Evolutionary conservation across 1,140 invertebrate genomes (phyloP).

Genomic region (Tetramorium parvispinum): DNA sequence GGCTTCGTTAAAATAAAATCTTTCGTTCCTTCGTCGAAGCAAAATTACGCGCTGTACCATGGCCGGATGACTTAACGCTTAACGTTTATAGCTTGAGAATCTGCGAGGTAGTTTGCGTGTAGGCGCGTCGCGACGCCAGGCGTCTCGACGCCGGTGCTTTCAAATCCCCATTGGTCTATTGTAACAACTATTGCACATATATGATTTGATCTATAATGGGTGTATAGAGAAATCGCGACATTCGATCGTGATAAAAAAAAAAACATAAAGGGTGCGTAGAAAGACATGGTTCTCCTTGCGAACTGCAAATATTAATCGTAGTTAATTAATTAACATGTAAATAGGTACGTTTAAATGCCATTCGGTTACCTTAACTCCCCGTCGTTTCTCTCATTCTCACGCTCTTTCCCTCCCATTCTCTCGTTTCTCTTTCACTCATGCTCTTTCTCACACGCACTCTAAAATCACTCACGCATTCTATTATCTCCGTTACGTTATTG

Average conservation of each 20-base stretch:
- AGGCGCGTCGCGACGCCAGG: constrained; percentile 57
- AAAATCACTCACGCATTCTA: constrained; percentile 16
- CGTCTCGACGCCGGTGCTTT: constrained; percentile 57
- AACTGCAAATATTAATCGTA: constrained; percentile 71
- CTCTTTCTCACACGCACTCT: background rate
- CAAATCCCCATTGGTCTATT: constrained; percentile 80
- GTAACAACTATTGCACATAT: constrained; percentile 86
- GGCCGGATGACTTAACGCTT: constrained; percentile 3
- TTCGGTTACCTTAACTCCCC: constrained; percentile 66
- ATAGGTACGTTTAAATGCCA: constrained; percentile 80
- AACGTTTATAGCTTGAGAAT: constrained; percentile 67
- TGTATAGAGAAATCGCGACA: constrained; percentile 61
- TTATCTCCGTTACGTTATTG: constrained; percentile 51
- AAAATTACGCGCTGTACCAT: constrained; percentile 55
- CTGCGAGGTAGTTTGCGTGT: constrained; percentile 80
- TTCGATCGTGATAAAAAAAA: constrained; percentile 32
- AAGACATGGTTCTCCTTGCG: constrained; percentile 62
- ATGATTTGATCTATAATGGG: constrained; percentile 80
- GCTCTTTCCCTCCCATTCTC: constrained; percentile 18
- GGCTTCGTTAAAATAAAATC: background rate
- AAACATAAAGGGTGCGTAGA: constrained; percentile 63
- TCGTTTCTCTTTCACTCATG: constrained; percentile 3
- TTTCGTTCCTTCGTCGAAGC: constrained; percentile 1
- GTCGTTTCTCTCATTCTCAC: constrained; percentile 45
- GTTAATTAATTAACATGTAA: constrained; percentile 72